These are phyloP conservation scores for Penaeus chinensis DNA, from an alignment of 1,140 invertebrate species.

Conservation along the genomic window DNA sequence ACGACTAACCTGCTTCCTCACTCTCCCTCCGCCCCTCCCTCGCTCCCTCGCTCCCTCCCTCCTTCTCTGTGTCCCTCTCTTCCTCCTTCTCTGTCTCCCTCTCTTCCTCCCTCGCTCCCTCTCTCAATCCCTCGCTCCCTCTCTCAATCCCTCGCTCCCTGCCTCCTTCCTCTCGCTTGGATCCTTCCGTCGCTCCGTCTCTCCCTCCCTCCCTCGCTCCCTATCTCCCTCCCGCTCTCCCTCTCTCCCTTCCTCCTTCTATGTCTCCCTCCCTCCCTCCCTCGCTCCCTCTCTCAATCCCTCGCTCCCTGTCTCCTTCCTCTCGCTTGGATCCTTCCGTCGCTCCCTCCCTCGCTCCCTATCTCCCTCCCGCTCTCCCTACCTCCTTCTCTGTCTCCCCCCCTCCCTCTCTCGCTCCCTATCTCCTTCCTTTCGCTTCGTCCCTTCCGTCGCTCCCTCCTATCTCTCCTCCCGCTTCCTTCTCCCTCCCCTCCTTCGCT, in stretches of 20 bases:
- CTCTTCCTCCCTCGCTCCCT: neutral
- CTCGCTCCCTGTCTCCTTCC: neutral
- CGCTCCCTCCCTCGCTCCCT: neutral
- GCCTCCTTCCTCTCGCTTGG: neutral
- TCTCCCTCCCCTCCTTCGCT: neutral
- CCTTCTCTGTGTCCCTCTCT: too few species aligned
- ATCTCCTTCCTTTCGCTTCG: too few species aligned
- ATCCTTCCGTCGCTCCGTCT: neutral
- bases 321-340: neutral
- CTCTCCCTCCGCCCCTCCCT: too few species aligned
- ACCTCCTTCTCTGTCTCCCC: too few species aligned
- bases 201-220: neutral
- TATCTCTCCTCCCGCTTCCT: neutral
- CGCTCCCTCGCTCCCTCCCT: too few species aligned
- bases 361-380: neutral
- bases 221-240: too few species aligned
- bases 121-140: neutral
- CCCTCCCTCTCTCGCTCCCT: too few species aligned
- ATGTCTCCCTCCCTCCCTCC: neutral
- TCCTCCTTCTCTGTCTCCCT: neutral
- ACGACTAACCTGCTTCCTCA: too few species aligned
- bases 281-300: neutral
- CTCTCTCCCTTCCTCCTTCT: neutral
- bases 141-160: constrained; percentile 1
- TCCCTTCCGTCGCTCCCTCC: neutral